Evolutionary conservation across 2,797 vertebrate species (phyloP).

Genomic region (Poecilia gillii): DNA sequence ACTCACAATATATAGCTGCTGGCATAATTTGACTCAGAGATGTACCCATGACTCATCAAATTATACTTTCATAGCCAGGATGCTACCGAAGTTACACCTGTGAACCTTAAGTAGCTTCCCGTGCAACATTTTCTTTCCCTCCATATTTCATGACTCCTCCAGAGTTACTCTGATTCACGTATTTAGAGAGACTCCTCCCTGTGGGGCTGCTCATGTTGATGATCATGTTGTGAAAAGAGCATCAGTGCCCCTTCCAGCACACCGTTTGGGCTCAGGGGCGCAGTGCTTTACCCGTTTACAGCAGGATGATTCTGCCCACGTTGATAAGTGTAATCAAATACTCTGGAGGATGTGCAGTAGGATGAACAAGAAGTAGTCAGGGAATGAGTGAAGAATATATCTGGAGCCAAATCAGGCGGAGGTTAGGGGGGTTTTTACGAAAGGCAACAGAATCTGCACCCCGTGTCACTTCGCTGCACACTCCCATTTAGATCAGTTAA

Average conservation of each 20-base stretch:
- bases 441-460: constrained; percentile 21
- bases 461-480: constrained; percentile 52
- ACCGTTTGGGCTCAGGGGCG: constrained; percentile 38
- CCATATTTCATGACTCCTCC: constrained; percentile 28
- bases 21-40: constrained; percentile 43
- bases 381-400: background rate
- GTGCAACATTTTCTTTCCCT: constrained; percentile 13
- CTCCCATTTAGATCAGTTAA: constrained; percentile 72
- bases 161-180: constrained; percentile 54
- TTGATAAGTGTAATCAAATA: constrained; percentile 43
- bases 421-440: constrained; percentile 7
- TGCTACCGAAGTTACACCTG: background rate
- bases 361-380: background rate
- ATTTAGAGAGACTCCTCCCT: constrained; percentile 53
- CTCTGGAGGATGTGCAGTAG: constrained; percentile 19
- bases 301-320: constrained; percentile 27
- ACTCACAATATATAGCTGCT: constrained; percentile 31
- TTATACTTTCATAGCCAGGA: constrained; percentile 31
- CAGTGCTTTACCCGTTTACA: constrained; percentile 53
- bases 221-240: constrained; percentile 55
- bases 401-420: constrained; percentile 1
- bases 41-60: constrained; percentile 40
- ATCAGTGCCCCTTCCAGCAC: constrained; percentile 38
- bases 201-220: constrained; percentile 50
- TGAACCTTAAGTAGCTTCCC: constrained; percentile 17